Conservation (phyloP, 2,797 vertebrate species). For the Acipenser ruthenus region DNA sequence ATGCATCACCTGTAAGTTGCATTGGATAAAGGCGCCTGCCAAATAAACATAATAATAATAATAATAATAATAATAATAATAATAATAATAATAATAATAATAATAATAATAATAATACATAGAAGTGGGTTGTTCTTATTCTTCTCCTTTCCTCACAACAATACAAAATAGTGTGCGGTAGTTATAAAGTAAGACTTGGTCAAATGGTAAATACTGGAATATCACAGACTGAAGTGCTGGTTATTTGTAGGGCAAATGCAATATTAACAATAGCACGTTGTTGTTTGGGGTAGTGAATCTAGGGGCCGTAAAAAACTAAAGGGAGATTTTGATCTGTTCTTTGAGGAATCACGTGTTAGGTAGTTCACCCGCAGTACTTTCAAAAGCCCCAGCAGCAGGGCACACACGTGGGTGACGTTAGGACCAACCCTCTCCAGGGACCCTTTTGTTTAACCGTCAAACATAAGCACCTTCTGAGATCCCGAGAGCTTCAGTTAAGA, state of each 20-base stretch:
- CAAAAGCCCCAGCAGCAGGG: slow-evolving; percentile 71
- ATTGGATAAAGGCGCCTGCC: no score
- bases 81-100: no score
- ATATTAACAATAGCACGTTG: background rate
- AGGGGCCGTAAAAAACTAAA: slow-evolving; percentile 45
- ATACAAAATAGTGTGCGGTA: no score
- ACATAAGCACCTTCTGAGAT: slow-evolving; percentile 87
- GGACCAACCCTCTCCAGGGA: slow-evolving; percentile 92
- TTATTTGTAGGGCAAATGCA: background rate
- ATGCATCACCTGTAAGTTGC: no score
- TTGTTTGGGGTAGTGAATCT: slow-evolving; percentile 41
- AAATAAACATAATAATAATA: no score
- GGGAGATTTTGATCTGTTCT: slow-evolving; percentile 62
- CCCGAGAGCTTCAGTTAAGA: slow-evolving; percentile 66
- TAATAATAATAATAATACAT: no score
- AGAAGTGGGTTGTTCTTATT: no score
- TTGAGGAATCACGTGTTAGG: slow-evolving; percentile 78
- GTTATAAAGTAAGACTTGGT: no score
- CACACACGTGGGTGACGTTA: slow-evolving; percentile 85
- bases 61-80: no score
- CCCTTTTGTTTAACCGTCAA: slow-evolving; percentile 90
- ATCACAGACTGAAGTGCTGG: no score
- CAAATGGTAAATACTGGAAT: no score
- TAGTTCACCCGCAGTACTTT: slow-evolving; percentile 58
- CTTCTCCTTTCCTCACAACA: no score